Conservation (phyloP, 2,888 invertebrate species). For the Pollenia labialis region DNA sequence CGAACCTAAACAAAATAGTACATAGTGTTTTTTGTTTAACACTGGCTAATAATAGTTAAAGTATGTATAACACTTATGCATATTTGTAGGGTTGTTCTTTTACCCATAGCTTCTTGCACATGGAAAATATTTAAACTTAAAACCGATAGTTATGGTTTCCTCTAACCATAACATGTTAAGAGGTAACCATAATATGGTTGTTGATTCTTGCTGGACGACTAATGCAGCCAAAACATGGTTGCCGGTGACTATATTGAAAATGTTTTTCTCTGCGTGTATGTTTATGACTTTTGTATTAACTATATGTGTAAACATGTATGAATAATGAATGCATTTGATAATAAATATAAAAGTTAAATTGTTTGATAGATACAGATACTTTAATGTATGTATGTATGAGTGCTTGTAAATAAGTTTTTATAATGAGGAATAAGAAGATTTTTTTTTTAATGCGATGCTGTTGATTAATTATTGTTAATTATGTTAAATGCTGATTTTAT, state of each 20-base stretch:
- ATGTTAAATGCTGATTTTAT: conserved; percentile 7
- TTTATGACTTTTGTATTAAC: conserved; percentile 38
- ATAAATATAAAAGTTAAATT: conserved; percentile 23
- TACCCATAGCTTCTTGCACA: no score
- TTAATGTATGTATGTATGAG: background rate
- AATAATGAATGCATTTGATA: conserved; percentile 37
- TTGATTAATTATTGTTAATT: conserved; percentile 16
- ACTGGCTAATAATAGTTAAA: no score
- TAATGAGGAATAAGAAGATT: conserved; percentile 7
- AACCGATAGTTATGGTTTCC: no score
- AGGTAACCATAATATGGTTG: no score
- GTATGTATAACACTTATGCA: no score
- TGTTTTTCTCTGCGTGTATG: conserved; percentile 26
- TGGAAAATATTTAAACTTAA: background rate
- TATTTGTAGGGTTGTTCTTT: no score
- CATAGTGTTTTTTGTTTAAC: no score
- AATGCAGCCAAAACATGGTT: no score
- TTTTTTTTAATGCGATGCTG: background rate
- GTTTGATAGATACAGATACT: background rate
- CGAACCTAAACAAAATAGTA: no score
- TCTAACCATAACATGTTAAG: no score
- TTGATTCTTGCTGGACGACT: no score
- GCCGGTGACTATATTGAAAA: no score
- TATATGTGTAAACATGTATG: conserved; percentile 45
- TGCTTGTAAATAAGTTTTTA: conserved; percentile 30